Evolutionary conservation across 2,113 vertebrate species (phyloP), one percentile per base, ranked within the genome.

Genomic region (Ia io): DNA sequence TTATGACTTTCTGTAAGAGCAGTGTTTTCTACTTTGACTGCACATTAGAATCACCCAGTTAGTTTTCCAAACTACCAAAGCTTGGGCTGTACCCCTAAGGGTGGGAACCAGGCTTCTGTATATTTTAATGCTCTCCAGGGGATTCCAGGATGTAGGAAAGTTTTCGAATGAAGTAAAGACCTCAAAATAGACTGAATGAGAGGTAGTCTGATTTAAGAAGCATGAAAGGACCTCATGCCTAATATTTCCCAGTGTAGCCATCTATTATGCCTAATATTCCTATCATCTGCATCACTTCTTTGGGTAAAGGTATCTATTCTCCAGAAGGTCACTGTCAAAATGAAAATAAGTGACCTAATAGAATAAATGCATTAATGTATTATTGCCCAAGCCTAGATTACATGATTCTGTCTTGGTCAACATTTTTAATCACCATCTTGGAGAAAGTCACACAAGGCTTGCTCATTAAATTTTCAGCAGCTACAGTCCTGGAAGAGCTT

Each of bases 371-470:
- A 69, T 78, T 91, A 82, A 49, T 51, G 23, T 79, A 79, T 78
- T 91, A 70, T 82, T 92, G 67, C 53, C 47, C 37, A 78, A 88
- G 74, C 12, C 35, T 23, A 11, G 49, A 92, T 96, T 84, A 84
- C 49, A 90, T 59, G 77, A 44, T 69, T 96, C 56, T 51, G 37
- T 88, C 90, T 82, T 65, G 37, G 61, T 83, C 69, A 93, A 96
- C 47, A 93, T 71, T 94, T 96, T 96, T 90, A 96, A 94, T 95
- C 92, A 94, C 70, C 70, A 91, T 37, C 59, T 91, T 90, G 80
- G 23, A 89, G 73, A 92, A 86, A 88, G 71, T 65, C 16, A 65
- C 30, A 70, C 30, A 91, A 82, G 47, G 5, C 67, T 78, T 73
- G 71, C 78, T 92, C 49, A 88, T 88, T 84, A 84, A 70, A 93